Evolutionary conservation across 2,888 invertebrate species (phyloP), one percentile per base, ranked within the genome.

Genomic region (Lasioglossum marginatum): DNA sequence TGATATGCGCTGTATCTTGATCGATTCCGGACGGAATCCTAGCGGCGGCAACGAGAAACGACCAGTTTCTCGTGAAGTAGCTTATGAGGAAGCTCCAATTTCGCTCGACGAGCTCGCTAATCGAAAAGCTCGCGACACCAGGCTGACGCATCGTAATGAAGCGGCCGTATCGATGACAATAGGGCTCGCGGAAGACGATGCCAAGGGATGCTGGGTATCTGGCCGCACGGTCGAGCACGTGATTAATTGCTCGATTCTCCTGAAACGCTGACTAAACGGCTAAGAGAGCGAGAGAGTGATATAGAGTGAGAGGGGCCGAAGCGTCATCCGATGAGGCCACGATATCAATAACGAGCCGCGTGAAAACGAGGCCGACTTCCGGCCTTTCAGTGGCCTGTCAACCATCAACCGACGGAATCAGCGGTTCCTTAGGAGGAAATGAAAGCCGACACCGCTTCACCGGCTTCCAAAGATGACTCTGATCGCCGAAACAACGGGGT

Each of bases 191-290:
- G 70, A 52, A 79, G 75, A 73, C 34, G 72, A 83, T 52, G 31
- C 45, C 80, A 68, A 19, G 71, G 78, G 81, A 83, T 85, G 40
- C n/a, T 37, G 23, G 77, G 82, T 88, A 88, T 90, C 88, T 71
- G 77, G 73, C 66, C 31, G 23, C 43, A 79, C 83, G 80, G 81
- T 76, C 85, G 74, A 79, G 84, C 85, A 88, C 87, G 88, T 91
- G 91, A 91, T 91, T 91, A 91, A 91, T 91, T 84, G 89, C 90
- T 81, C 88, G 90, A 87, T 87, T 88, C 82, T 31, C 76, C 77
- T 79, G 88, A 91, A 91, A 87, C 85, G 91, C 91, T 91, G 91
- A 91, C 91, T 90, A 89, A 89, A 89, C 81, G 80, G 78, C 37
- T 68, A 57, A 34, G 31, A 31, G 63, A 60, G 31, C 37, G 57